Conservation (phyloP, 1,140 invertebrate species). For the Meloidogyne chitwoodi region DNA sequence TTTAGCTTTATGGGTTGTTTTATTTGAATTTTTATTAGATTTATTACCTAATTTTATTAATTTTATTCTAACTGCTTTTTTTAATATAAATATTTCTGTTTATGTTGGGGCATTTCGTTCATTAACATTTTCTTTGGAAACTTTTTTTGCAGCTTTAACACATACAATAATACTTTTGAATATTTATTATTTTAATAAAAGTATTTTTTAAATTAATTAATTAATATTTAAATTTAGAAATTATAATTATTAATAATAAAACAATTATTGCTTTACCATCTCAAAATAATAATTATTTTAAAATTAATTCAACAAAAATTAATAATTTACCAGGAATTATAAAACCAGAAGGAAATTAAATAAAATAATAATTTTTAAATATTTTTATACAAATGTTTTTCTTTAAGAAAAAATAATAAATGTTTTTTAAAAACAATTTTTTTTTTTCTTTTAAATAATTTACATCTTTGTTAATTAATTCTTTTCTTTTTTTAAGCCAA, state of each 20-base stretch:
- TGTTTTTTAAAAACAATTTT: too few species aligned
- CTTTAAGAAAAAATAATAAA: too few species aligned
- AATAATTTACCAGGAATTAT: neutral
- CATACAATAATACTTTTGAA: conserved; percentile 15
- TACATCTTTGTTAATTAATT: neutral
- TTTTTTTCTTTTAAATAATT: too few species aligned
- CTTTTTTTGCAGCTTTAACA: conserved; percentile 5
- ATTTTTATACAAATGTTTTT: too few species aligned
- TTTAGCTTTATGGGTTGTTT: conserved; percentile 10
- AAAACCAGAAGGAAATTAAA: neutral
- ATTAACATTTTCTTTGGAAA: conserved; percentile 3
- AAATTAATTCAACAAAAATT: neutral
- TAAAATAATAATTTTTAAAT: too few species aligned
- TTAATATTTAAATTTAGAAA: neutral
- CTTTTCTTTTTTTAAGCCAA: neutral
- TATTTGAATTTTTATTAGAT: conserved; percentile 26
- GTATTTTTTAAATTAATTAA: conserved; percentile 20
- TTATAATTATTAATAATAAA: too few species aligned
- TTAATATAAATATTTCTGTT: conserved; percentile 19
- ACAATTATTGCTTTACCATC: too few species aligned
- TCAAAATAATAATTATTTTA: neutral
- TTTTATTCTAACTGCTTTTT: conserved; percentile 18
- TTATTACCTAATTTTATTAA: conserved; percentile 21
- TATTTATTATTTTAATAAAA: conserved; percentile 4
- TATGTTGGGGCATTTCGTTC: conserved; percentile 28